These are phyloP conservation scores for Nasonia giraulti DNA, from an alignment of 1,140 invertebrate species.

Conservation along the genomic window DNA sequence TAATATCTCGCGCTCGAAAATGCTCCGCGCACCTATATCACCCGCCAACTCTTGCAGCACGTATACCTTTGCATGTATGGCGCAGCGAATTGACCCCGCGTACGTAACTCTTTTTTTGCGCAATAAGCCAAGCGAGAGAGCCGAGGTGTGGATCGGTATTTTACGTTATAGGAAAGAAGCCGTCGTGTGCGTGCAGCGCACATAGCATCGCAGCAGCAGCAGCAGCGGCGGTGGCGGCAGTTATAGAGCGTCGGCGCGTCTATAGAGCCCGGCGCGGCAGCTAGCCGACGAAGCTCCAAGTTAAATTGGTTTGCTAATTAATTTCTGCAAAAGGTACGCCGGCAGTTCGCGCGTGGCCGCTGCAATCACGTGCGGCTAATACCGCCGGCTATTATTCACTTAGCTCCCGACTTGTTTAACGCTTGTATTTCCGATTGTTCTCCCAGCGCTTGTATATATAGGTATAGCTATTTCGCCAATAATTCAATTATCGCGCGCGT, in stretches of 20 bases:
- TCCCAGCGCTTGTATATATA: background rate
- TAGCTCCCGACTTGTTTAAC: background rate
- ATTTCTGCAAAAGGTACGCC: constrained; percentile 60
- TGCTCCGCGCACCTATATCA: background rate
- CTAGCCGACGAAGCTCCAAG: constrained; percentile 61
- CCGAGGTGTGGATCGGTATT: background rate
- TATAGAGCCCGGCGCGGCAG: constrained; percentile 13
- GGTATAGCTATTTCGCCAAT: background rate
- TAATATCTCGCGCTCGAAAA: background rate
- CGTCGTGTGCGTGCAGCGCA: background rate
- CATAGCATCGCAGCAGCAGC: background rate
- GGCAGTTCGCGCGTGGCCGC: constrained; percentile 46
- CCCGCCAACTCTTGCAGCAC: background rate
- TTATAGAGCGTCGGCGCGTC: constrained; percentile 57
- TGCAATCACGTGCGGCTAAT: constrained; percentile 33
- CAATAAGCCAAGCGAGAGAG: no score
- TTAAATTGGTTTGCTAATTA: constrained; percentile 70
- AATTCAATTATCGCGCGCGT: background rate
- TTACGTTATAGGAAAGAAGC: background rate
- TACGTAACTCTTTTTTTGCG: no score
- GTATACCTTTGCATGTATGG: background rate
- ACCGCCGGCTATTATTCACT: constrained; percentile 40
- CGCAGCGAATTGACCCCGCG: background rate
- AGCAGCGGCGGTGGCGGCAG: constrained; percentile 36
- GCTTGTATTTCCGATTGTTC: background rate